Conservation (phyloP, 2,888 invertebrate species). For the Calliphora vomitoria region DNA sequence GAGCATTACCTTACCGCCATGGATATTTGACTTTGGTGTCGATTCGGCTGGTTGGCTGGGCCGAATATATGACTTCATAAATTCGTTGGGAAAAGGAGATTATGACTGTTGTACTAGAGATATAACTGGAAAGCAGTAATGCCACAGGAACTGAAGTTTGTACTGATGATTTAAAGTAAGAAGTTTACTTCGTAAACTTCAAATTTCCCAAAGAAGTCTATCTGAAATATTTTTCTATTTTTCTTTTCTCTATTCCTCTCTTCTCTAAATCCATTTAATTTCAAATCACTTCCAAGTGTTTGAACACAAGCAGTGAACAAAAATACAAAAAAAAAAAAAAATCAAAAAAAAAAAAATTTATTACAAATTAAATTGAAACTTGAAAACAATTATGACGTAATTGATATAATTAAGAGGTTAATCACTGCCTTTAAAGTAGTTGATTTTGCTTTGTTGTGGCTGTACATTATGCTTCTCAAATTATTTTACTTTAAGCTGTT, state of each 20-base stretch:
- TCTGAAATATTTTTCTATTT: no score
- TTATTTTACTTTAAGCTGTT: constrained; percentile 21
- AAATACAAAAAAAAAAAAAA: background rate
- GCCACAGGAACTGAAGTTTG: no score
- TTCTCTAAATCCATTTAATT: background rate
- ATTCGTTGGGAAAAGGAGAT: no score
- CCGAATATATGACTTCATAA: no score
- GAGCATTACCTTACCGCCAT: no score
- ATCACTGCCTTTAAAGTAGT: constrained; percentile 61
- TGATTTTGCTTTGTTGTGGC: constrained; percentile 35
- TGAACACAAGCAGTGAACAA: background rate
- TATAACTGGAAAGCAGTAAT: no score
- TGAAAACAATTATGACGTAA: constrained; percentile 63
- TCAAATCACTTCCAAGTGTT: background rate
- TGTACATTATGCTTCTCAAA: constrained; percentile 1
- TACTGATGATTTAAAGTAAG: no score
- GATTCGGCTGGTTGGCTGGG: no score
- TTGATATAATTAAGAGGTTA: constrained; percentile 67
- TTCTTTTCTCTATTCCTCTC: background rate
- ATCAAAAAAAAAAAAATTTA: constrained; percentile 14
- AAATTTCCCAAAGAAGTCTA: background rate
- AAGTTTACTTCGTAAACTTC: no score
- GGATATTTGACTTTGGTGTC: no score
- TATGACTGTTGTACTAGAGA: no score
- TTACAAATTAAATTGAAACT: constrained; percentile 24